phyloP scores from a whole-genome alignment of 2,113 vertebrate species.

The Stigmatopora argus region DNA sequence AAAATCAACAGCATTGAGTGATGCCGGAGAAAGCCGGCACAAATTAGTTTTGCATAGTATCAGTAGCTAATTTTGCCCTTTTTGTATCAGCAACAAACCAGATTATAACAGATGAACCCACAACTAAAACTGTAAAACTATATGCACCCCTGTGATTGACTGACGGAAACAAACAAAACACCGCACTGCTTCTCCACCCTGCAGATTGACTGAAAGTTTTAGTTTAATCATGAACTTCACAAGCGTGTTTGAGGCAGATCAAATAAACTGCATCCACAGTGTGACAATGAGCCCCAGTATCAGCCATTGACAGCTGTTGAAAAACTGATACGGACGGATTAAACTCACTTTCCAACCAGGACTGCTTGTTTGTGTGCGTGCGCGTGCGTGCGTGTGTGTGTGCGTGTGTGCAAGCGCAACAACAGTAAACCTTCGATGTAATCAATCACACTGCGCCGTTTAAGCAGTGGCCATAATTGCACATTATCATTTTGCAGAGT shows the following conservation, averaged over 20 bases:
- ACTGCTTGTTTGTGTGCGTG: neutral
- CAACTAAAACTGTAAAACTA: neutral
- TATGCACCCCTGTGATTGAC: neutral
- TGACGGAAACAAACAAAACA: neutral
- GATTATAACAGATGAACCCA: neutral
- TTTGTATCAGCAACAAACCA: neutral
- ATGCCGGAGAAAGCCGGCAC: neutral
- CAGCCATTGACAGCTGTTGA: constrained; percentile 35
- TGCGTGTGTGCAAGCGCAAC: neutral
- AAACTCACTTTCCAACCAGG: constrained; percentile 18
- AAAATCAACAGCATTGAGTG: constrained; percentile 52
- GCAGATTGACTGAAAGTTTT: neutral
- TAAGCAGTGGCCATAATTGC: constrained; percentile 1
- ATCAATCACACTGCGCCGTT: constrained; percentile 7
- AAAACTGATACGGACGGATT: constrained; percentile 48
- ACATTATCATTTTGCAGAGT: constrained; percentile 20
- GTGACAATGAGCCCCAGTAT: constrained; percentile 21
- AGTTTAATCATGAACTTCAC: neutral
- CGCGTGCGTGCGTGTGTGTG: neutral
- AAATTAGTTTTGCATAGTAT: no score
- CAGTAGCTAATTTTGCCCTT: neutral
- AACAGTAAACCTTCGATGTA: constrained; percentile 2
- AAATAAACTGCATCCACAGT: constrained; percentile 33
- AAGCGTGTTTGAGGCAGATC: constrained; percentile 20
- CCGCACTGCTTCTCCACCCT: neutral